A percentile compares a stretch with the other conserved stretches of the same genome.
Evolutionary conservation across 2,888 invertebrate species (phyloP).

Genomic region (Pyrgus malvae): DNA sequence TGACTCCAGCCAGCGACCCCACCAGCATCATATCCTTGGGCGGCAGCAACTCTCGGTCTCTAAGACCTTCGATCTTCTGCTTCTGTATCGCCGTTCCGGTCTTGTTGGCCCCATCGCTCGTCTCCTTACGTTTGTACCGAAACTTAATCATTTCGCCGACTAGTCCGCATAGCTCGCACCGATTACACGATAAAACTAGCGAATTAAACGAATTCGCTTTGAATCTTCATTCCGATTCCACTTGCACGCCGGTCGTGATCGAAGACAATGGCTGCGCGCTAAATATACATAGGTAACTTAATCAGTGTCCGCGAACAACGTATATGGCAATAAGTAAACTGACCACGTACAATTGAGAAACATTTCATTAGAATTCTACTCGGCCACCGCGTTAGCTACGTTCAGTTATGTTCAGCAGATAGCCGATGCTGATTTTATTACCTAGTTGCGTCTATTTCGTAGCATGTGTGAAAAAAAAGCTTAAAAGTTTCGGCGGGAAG

Average conservation of each 20-base stretch:
- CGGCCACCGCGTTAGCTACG: conserved; percentile 39
- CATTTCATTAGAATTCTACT: conserved; percentile 64
- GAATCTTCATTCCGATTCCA: conserved; percentile 52
- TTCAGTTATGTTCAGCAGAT: conserved; percentile 46
- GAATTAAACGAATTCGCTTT: conserved; percentile 42
- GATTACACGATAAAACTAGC: conserved; percentile 42
- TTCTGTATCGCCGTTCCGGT: conserved; percentile 67
- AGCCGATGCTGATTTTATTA: too few relatives aligned
- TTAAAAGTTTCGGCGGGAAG: conserved; percentile 61
- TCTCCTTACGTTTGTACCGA: conserved; percentile 84
- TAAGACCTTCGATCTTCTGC: conserved; percentile 72
- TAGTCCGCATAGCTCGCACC: conserved; percentile 61
- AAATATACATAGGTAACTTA: conserved; percentile 56
- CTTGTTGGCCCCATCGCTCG: conserved; percentile 49
- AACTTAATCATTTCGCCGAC: conserved; percentile 83
- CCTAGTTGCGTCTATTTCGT: conserved; percentile 7
- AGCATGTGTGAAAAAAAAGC: conserved; percentile 16
- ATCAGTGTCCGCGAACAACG: conserved; percentile 51
- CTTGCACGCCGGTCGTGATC: conserved; percentile 49
- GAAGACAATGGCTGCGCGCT: conserved; percentile 66
- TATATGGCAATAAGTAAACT: conserved; percentile 70
- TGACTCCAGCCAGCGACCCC: conserved; percentile 64
- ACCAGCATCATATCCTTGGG: conserved; percentile 70
- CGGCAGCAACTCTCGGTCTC: conserved; percentile 69
- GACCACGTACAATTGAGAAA: conserved; percentile 64